phyloP scores from a whole-genome alignment of 2,113 vertebrate genomes.

The Boulengeromyrus knoepffleri region DNA sequence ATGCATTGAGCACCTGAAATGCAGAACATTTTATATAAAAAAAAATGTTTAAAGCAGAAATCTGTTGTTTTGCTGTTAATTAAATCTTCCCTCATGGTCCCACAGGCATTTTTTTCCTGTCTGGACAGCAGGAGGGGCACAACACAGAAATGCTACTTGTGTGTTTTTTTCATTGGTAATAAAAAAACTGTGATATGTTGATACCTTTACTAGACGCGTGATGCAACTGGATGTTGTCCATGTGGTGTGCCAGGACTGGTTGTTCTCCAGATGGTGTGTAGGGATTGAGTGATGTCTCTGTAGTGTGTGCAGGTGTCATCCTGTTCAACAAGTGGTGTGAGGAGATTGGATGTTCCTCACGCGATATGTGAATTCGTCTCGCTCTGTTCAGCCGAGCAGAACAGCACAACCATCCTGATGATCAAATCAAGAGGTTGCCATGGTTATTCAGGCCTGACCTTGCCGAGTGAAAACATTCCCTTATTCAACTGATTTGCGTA shows the following conservation, averaged over 20 bases:
- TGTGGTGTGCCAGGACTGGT: neutral
- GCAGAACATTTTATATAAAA: neutral
- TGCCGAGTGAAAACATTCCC: conserved; percentile 9
- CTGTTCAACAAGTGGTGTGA: neutral
- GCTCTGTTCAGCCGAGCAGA: neutral
- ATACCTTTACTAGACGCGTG: neutral
- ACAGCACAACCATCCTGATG: neutral
- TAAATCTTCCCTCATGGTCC: neutral
- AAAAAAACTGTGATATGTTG: neutral
- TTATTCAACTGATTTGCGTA: conserved; percentile 9
- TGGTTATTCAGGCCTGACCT: conserved; percentile 20
- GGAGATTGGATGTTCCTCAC: conserved; percentile 4
- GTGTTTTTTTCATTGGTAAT: neutral
- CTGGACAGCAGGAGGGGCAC: neutral
- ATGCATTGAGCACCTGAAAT: neutral
- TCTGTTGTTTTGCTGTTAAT: neutral
- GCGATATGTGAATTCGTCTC: neutral
- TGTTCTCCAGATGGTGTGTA: conserved; percentile 3
- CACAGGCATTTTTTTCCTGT: neutral
- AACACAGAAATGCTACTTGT: neutral
- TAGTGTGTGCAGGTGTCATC: neutral
- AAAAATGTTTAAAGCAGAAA: neutral
- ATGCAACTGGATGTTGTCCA: neutral
- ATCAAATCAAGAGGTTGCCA: conserved; percentile 23
- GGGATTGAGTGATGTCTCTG: neutral